Evolutionary conservation across 30 jellyfish, hydroid and myxozoan species (phyloP).

Genomic region (Cassiopea andromeda): DNA sequence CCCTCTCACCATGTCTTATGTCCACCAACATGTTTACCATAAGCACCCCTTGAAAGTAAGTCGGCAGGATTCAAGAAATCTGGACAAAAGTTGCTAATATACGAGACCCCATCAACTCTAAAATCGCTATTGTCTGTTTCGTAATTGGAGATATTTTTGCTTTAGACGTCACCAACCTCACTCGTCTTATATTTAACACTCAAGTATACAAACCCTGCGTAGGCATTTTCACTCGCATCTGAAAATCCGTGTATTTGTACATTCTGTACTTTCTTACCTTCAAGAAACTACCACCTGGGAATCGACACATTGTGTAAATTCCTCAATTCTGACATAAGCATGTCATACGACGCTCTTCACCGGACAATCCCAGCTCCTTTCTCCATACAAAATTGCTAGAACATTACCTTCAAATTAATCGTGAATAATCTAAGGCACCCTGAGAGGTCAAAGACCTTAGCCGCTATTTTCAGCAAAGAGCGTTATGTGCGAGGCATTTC

Average conservation of each 20-base stretch:
- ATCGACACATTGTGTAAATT: constrained; percentile 1
- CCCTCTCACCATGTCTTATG: no score
- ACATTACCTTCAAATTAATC: constrained; percentile 53
- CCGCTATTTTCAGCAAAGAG: neutral
- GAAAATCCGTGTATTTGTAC: constrained; percentile 79
- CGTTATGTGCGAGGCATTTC: constrained; percentile 59
- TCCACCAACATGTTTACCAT: no score
- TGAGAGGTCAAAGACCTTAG: constrained; percentile 75
- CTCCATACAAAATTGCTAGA: constrained; percentile 69
- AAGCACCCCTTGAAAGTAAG: no score
- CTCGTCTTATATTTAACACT: constrained; percentile 58
- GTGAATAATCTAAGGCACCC: constrained; percentile 65
- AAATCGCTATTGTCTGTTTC: constrained; percentile 61
- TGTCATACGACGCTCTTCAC: constrained; percentile 16
- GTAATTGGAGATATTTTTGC: constrained; percentile 74
- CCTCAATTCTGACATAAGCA: constrained; percentile 29
- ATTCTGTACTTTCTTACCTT: constrained; percentile 8
- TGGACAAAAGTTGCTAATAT: neutral
- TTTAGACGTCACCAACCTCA: constrained; percentile 17
- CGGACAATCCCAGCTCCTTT: constrained; percentile 57
- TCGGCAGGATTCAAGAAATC: no score
- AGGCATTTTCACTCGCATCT: constrained; percentile 69
- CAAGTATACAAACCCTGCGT: constrained; percentile 72
- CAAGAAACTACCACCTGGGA: constrained; percentile 26
- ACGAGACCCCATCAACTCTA: constrained; percentile 72